Base-by-base conservation (phyloP, 2,888 invertebrate species). In the Therioaphis trifolii region DNA sequence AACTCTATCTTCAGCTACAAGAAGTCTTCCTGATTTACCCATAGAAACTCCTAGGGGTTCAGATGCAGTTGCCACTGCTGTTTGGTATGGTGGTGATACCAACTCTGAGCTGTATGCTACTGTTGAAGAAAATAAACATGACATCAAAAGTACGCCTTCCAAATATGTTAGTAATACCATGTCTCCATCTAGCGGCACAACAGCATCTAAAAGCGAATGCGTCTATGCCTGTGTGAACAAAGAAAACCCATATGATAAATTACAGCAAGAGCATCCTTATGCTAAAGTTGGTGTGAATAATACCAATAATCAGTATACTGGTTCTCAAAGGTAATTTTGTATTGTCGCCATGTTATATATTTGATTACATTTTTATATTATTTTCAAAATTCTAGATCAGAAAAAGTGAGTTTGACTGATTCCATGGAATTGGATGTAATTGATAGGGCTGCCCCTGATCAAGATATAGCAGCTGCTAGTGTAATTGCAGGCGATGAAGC, bases 101-200 rank as follows among this genome's bases (percentile, higher is more conserved):
- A 93, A 93, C 12, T 96, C 95, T 0, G 96, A 95, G 88, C 91
- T 95, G 85, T 96, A 96, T 88, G 96, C 95, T 55, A 96, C 95
- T 9, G 94, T 96, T 21, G 93, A 92, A 75, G 91, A 91, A 90
- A 91, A 88, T 88, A 86, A 86, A 85, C 85, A 85, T 52, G 85
- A 84, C 77, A 43, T 63, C 14, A 74, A 72, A 74, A 63, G 35
- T 2, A 52, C 74, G 2, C 2, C 63, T 27, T 82, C 49, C 29
- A 82, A 82, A 66, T 82, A 82, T 40, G n/a, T 52, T 24, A 71
- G 63, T 61, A 75, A 84, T 35, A 72, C 74, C 24, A 71, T 84
- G 55, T 85, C 85, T n/a, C 84, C 84, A 61, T 85, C 84, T 2
- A 84, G 78, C 69, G 82, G 84, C 24, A 79, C 71, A 18, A 82